Conservation (phyloP, 2,888 invertebrate genomes). For the Pseudeuparius sepicola region DNA sequence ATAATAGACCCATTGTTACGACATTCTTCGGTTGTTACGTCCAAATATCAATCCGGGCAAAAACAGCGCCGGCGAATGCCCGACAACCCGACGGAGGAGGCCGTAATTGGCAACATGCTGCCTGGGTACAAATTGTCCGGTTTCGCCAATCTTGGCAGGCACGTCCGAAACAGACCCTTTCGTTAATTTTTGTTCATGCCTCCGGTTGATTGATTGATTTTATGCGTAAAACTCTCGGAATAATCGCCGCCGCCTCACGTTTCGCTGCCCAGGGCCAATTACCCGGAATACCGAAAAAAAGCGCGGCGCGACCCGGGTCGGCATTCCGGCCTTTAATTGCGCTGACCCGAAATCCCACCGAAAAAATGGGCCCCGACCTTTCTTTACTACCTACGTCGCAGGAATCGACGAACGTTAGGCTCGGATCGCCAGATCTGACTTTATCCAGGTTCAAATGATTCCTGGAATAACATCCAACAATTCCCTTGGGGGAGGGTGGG, state of each 20-base stretch:
- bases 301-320: too few relatives aligned
- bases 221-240: slow-evolving; percentile 24
- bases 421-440: too few relatives aligned
- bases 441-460: too few relatives aligned
- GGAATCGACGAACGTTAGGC: too few relatives aligned
- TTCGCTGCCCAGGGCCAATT: slow-evolving; percentile 20
- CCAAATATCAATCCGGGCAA: slow-evolving; percentile 31
- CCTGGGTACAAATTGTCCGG: slow-evolving; percentile 30
- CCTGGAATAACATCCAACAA: too few relatives aligned
- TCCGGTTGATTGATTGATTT: slow-evolving; percentile 24
- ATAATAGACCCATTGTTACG: slow-evolving; percentile 39
- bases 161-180: slow-evolving; percentile 18
- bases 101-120: slow-evolving; percentile 25
- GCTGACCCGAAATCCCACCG: slow-evolving; percentile 17
- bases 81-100: too few relatives aligned
- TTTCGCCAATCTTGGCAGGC: slow-evolving; percentile 27
- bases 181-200: slow-evolving; percentile 22
- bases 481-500: too few relatives aligned
- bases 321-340: too few relatives aligned
- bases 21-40: slow-evolving; percentile 34
- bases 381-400: too few relatives aligned
- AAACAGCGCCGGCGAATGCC: slow-evolving; percentile 11
- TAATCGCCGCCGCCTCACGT: slow-evolving; percentile 25
- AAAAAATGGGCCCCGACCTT: slow-evolving; percentile 15
- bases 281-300: too few relatives aligned